phyloP scores from a whole-genome alignment of 2,888 invertebrate species.

The Lobophora halterata region DNA sequence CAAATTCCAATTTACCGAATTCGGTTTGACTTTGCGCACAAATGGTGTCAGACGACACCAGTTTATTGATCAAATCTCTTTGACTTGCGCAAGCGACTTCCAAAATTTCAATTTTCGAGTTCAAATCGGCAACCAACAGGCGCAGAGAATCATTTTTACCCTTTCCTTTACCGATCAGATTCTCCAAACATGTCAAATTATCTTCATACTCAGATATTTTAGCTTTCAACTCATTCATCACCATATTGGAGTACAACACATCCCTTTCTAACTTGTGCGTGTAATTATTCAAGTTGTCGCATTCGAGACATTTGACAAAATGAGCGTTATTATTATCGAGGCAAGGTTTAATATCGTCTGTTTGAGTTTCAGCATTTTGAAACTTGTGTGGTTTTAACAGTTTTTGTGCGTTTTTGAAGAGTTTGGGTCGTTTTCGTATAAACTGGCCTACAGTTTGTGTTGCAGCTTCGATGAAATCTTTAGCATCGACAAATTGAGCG shows the following conservation, averaged over 20 bases:
- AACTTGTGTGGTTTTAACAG: constrained; percentile 5
- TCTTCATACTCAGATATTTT: constrained; percentile 54
- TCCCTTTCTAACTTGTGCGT: constrained; percentile 50
- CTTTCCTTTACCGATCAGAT: constrained; percentile 46
- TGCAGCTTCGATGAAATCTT: constrained; percentile 1
- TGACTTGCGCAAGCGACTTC: constrained; percentile 50
- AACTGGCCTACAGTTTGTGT: constrained; percentile 10
- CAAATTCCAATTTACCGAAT: constrained; percentile 35
- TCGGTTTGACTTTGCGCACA: constrained; percentile 47
- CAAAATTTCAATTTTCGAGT: constrained; percentile 44
- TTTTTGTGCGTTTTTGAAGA: constrained; percentile 11
- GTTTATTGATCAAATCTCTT: constrained; percentile 38
- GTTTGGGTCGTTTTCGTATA: constrained; percentile 6
- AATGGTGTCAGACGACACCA: constrained; percentile 40
- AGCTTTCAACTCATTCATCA: constrained; percentile 43
- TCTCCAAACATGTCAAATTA: constrained; percentile 50
- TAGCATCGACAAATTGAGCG: constrained; percentile 9
- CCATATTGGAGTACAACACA: constrained; percentile 36
- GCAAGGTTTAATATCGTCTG: constrained; percentile 9
- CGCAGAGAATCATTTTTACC: constrained; percentile 47
- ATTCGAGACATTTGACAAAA: constrained; percentile 49
- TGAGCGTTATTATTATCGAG: constrained; percentile 44
- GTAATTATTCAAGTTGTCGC: constrained; percentile 42
- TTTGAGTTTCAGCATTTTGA: constrained; percentile 12
- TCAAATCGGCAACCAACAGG: constrained; percentile 44